Evolutionary conservation across 2,888 invertebrate genomes (phyloP).

Genomic region (Sclerodermus sp.): DNA sequence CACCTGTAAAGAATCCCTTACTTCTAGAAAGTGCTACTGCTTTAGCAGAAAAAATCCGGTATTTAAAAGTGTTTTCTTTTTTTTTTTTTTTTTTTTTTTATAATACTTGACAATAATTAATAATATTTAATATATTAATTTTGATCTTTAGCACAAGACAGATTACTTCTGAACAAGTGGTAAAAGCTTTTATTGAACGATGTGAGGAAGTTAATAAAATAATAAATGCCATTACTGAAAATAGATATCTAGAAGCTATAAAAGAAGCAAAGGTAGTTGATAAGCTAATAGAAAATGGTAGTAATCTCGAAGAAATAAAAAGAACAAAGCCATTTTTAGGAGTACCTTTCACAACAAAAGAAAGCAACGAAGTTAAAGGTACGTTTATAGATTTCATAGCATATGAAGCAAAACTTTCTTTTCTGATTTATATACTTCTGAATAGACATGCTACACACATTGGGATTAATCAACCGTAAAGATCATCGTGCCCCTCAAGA

Average conservation of each 20-base stretch:
- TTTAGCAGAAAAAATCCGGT: constrained; percentile 70
- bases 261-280: constrained; percentile 78
- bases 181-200: constrained; percentile 74
- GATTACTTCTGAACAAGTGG: constrained; percentile 70
- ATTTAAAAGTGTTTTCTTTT: too few species aligned
- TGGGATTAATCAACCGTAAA: constrained; percentile 68
- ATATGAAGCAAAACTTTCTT: neutral
- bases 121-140: constrained; percentile 1
- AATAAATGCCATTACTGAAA: constrained; percentile 82
- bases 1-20: constrained; percentile 54
- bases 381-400: constrained; percentile 20
- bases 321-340: constrained; percentile 80
- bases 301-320: constrained; percentile 66
- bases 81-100: neutral
- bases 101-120: neutral
- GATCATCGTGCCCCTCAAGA: constrained; percentile 69
- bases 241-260: constrained; percentile 76
- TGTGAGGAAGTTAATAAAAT: constrained; percentile 75
- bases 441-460: constrained; percentile 64
- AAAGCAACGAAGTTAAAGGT: constrained; percentile 79
- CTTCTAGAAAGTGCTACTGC: constrained; percentile 68
- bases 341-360: constrained; percentile 91
- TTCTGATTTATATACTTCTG: constrained; percentile 1
- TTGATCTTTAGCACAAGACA: constrained; percentile 55
- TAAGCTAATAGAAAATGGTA: constrained; percentile 63